These are phyloP conservation scores for Poeciliopsis paucimaculata DNA, from an alignment of 2,797 vertebrate species.

Conservation along the genomic window DNA sequence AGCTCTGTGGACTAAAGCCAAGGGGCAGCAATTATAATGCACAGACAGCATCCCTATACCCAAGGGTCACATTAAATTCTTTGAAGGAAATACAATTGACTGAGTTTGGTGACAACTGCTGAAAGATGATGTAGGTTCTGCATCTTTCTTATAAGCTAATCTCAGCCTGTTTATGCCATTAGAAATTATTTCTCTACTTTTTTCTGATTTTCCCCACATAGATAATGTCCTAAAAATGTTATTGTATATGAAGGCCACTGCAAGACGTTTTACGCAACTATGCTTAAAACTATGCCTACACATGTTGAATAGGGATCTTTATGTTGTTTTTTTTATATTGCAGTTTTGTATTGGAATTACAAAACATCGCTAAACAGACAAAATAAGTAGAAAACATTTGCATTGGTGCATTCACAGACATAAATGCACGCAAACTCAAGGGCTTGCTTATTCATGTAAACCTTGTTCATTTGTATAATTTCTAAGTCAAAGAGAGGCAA, in stretches of 20 bases:
- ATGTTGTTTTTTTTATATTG: background rate
- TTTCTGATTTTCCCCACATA: slow-evolving; percentile 14
- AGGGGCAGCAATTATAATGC: slow-evolving; percentile 69
- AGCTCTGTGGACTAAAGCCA: slow-evolving; percentile 36
- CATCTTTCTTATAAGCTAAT: slow-evolving; percentile 39
- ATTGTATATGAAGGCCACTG: slow-evolving; percentile 23
- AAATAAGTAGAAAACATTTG: background rate
- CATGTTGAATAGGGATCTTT: slow-evolving; percentile 3
- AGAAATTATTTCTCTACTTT: background rate
- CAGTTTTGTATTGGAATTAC: background rate
- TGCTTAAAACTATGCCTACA: slow-evolving; percentile 13
- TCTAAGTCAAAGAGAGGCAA: slow-evolving; percentile 17
- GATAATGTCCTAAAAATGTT: slow-evolving; percentile 19
- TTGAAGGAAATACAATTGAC: slow-evolving; percentile 76
- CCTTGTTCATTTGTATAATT: slow-evolving; percentile 39
- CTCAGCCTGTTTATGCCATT: slow-evolving; percentile 26
- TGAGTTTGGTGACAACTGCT: slow-evolving; percentile 64
- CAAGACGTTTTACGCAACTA: slow-evolving; percentile 17
- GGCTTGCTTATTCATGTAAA: slow-evolving; percentile 62
- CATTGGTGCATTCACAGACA: slow-evolving; percentile 16
- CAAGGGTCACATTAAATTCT: slow-evolving; percentile 76
- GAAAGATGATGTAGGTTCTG: slow-evolving; percentile 63
- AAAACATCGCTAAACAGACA: background rate
- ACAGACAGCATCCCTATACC: slow-evolving; percentile 58
- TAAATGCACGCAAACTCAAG: slow-evolving; percentile 34